Percentiles rank a stretch among this genome's conserved stretches.
These are phyloP conservation scores for Cavia aperea DNA, from an alignment of 2,113 vertebrate species.

Conservation along the genomic window DNA sequence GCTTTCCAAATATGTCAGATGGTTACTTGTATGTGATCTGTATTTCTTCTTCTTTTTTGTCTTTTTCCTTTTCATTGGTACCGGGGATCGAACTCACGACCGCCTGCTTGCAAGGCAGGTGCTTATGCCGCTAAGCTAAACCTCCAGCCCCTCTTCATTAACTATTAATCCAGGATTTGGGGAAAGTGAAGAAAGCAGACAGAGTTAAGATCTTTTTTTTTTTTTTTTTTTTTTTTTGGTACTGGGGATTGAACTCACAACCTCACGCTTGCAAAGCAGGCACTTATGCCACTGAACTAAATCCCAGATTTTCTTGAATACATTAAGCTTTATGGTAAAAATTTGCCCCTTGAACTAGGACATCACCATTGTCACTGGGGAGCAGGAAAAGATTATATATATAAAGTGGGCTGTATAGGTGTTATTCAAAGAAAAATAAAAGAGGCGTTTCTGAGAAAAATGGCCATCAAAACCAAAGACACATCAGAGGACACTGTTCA, in stretches of 20 bases:
- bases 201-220: background rate
- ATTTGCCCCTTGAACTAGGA: background rate
- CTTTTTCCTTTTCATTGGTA: too few species aligned
- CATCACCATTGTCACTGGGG: background rate
- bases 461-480: background rate
- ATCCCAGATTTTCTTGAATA: background rate
- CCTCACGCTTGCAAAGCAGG: too few species aligned
- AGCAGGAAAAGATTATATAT: background rate
- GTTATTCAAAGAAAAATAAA: background rate
- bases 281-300: too few species aligned
- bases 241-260: too few species aligned
- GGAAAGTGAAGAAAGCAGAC: background rate
- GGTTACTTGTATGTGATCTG: background rate
- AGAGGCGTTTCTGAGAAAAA: background rate
- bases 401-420: background rate
- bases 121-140: too few species aligned
- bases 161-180: background rate
- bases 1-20: background rate
- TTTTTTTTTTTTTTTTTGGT: too few species aligned
- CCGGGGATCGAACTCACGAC: too few species aligned
- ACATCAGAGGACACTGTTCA: background rate
- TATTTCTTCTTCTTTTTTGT: background rate
- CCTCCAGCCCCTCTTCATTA: background rate
- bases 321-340: background rate
- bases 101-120: too few species aligned